Evolutionary conservation across 2,888 invertebrate species (phyloP), one percentile per base, ranked within the genome.

Genomic region (Sphaerophoria taeniata): DNA sequence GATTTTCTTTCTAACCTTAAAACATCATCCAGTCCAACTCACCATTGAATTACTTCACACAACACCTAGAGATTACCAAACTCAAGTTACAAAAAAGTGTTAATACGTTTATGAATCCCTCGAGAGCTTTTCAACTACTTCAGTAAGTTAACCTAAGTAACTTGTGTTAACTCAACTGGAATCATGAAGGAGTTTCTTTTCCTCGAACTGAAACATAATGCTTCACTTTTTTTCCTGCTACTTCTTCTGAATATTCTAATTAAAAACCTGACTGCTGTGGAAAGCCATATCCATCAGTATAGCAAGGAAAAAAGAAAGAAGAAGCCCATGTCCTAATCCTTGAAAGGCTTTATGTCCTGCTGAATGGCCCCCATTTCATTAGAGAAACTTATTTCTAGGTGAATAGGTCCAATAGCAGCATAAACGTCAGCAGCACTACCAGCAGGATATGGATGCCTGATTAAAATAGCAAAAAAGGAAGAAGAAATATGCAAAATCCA

Each of bases 341-440:
- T 51, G 65, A 51, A 67, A 51, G 51, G 12, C 51, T 67, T 36
- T 67, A 47, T 47, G 24, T 24, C 4, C 65, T 67, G 7, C 65
- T 67, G 65, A 67, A 67, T 67, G 65, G 49, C 51, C 65, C 65
- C 65, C 65, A 67, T 67, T 67, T 67, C 65, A 67, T 67, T 69
- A 79, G 53, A 69, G 45, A 69, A 73, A 79, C 69, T 74, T 74
- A 74, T 79, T 79, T 79, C 74, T 69, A 69, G 74, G 74, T 79
- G 79, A 79, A 79, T 79, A 69, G 74, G 79, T 79, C 74, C 79
- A 65, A 69, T 53, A 79, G 43, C 33, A 61, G 45, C 45, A 61
- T 7, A 36, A 43, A 24, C 24, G 12, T 3, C 24, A 51, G 7
- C 4, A 55, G 34, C n/a, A 56, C 14, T 33, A 47, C n/a, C 14